Conservation (phyloP, 1,140 invertebrate species). For the Euwallacea similis region DNA sequence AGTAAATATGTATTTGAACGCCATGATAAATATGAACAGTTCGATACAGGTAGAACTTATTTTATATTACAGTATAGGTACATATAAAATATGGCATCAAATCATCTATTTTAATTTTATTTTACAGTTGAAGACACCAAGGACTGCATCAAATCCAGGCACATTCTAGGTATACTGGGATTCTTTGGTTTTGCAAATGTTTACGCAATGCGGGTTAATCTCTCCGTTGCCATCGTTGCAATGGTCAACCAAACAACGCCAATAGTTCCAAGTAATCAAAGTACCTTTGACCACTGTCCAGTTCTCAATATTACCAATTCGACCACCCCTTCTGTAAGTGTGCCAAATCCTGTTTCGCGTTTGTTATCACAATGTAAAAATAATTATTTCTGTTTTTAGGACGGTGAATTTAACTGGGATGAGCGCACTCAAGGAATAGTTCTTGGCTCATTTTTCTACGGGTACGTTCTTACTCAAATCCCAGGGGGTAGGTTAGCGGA, state of each 20-base stretch:
- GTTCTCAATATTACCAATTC: conserved; percentile 57
- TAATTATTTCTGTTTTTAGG: conserved; percentile 47
- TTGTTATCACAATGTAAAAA: background rate
- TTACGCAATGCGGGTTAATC: conserved; percentile 89
- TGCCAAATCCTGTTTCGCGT: background rate
- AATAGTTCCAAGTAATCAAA: conserved; percentile 58
- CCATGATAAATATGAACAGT: conserved; percentile 8
- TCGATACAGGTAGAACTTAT: conserved; percentile 21
- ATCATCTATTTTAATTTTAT: conserved; percentile 9
- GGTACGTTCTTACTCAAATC: conserved; percentile 84
- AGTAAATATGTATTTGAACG: conserved; percentile 25
- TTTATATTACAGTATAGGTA: background rate
- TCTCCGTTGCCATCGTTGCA: conserved; percentile 91
- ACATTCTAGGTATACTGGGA: conserved; percentile 77
- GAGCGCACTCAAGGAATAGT: conserved; percentile 78
- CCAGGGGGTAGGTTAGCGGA: conserved; percentile 83
- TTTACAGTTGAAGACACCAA: conserved; percentile 62
- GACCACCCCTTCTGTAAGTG: conserved; percentile 60
- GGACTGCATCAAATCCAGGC: conserved; percentile 70
- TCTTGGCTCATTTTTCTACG: conserved; percentile 83
- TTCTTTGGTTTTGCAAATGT: conserved; percentile 81
- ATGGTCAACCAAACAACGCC: conserved; percentile 83
- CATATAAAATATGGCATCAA: background rate
- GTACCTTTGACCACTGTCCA: conserved; percentile 64
- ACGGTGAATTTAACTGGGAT: conserved; percentile 78